Base-by-base conservation (phyloP, 2,888 invertebrate genomes). In the Dyspetes luteomarginatus region DNA sequence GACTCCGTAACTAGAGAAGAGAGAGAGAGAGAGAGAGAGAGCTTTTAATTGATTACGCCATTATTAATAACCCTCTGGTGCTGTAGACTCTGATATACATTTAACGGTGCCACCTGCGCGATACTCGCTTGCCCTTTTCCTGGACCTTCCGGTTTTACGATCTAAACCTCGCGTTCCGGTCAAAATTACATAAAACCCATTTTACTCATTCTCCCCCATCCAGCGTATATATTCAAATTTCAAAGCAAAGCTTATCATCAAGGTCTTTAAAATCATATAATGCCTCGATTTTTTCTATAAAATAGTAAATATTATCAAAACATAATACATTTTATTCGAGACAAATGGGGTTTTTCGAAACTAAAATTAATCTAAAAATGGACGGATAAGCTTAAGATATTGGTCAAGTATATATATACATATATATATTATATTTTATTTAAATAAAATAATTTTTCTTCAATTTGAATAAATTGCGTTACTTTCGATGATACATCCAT, bases 41-140 rank as follows among this genome's bases (percentile, higher is more conserved):
- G 85, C 73, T 83, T 85, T 84, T 88, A 88, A 89, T 89, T 89
- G 88, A 89, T 89, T 88, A 87, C 84, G 84, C 82, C 87, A 85
- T 89, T 88, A 89, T 88, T 89, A 88, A 88, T 88, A 87, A 86
- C 83, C 56, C 50, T 56, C 12, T n/a, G 43, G 4, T 36, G 19
- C 19, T 2, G 41, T 24, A 24, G 55, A 79, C 65, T 52, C 28
- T 17, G 55, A 60, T 15, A 26, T 48, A 50, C 48, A 48, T 64
- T 64, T 30, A 43, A 50, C 30, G 62, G 67, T 60, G 17, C 60
- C 71, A 71, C 80, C 80, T 74, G 71, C 52, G 17, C 71, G 26
- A 52, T 30, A 12, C 17, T 28, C 64, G 48, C 52, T 36, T 60
- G 56, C 76, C 80, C 52, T 65, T 67, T 67, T 64, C 55, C 62